phyloP scores from a whole-genome alignment of 1,140 invertebrate genomes.

The Spodoptera frugiperda region DNA sequence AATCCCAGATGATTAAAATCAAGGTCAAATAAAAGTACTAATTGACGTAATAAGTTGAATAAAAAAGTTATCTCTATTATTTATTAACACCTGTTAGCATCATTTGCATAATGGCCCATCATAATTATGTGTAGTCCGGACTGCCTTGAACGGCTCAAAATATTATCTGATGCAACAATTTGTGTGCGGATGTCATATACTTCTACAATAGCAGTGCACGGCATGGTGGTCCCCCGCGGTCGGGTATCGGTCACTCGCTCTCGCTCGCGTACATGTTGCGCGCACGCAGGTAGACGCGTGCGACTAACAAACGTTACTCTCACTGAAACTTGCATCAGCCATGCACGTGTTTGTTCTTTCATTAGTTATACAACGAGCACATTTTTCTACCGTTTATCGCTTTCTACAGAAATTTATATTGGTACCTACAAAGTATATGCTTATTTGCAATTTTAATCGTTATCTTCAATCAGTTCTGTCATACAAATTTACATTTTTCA shows the following conservation, averaged over 20 bases:
- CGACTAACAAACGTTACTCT: conserved; percentile 33
- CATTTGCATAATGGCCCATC: no score
- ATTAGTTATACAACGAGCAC: conserved; percentile 9
- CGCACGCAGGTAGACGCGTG: conserved; percentile 44
- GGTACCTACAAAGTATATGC: no score
- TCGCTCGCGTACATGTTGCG: background rate
- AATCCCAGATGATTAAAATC: no score
- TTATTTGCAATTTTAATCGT: background rate
- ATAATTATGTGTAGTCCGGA: background rate
- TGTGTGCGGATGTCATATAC: background rate
- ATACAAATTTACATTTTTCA: no score
- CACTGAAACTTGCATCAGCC: conserved; percentile 48
- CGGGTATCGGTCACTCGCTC: background rate
- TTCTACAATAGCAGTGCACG: no score
- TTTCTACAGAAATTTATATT: background rate
- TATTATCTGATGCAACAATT: conserved; percentile 12
- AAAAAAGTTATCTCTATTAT: no score
- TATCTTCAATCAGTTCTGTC: no score
- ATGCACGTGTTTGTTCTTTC: conserved; percentile 6
- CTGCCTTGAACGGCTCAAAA: background rate
- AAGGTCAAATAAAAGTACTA: no score
- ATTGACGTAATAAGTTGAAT: no score
- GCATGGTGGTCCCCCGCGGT: background rate
- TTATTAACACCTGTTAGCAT: no score
- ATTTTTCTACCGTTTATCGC: background rate